Evolutionary conservation across 2,113 vertebrate species (phyloP).

Genomic region (Puma concolor): DNA sequence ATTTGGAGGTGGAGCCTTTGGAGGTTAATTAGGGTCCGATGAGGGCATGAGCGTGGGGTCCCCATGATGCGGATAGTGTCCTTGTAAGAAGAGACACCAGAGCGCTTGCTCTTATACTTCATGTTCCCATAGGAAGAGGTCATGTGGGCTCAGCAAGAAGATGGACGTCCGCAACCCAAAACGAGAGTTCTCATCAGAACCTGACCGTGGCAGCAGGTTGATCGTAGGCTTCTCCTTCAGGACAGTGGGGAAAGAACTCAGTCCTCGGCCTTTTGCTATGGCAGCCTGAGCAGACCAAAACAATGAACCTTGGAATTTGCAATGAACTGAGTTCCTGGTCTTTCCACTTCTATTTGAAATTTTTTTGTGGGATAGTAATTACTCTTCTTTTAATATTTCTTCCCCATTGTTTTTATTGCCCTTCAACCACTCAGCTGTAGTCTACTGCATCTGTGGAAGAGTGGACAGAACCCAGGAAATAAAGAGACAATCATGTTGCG

Average conservation of each 20-base stretch:
- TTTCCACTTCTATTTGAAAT: background rate
- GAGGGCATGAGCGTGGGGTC: background rate
- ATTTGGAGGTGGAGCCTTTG: background rate
- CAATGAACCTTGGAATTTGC: background rate
- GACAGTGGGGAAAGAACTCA: background rate
- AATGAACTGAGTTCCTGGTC: background rate
- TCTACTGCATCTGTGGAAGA: background rate
- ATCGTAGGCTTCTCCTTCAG: background rate
- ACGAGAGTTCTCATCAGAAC: background rate
- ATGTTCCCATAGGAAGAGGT: background rate
- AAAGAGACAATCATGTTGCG: background rate
- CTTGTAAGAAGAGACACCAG: background rate
- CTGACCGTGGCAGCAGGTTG: rapidly evolving
- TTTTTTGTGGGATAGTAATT: background rate
- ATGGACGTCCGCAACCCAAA: background rate
- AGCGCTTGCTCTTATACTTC: background rate
- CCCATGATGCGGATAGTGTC: background rate
- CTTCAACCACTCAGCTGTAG: background rate
- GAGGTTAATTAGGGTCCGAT: background rate
- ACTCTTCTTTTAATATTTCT: background rate
- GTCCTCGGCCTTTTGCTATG: background rate
- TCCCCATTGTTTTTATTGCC: background rate
- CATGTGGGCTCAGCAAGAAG: background rate
- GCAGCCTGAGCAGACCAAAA: background rate
- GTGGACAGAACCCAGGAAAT: background rate